Conservation (phyloP, 1,140 invertebrate species). For the Nephotettix cincticeps region DNA sequence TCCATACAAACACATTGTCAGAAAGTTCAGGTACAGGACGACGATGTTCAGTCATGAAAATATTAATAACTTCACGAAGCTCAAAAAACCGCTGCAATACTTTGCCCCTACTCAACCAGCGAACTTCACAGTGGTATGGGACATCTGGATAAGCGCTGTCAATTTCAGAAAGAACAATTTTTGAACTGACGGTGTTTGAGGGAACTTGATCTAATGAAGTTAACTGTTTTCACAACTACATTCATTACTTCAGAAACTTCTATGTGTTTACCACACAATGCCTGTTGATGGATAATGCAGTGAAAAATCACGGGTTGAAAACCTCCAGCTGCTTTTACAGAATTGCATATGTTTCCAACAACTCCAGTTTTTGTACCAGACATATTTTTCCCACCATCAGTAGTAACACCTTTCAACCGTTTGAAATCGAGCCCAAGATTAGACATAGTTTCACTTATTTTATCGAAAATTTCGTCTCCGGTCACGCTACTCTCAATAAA, state of each 20-base stretch:
- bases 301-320: conserved; percentile 38
- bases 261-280: conserved; percentile 39
- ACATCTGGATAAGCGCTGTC: conserved; percentile 42
- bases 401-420: conserved; percentile 39
- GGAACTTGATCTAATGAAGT: conserved; percentile 43
- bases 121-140: too few relatives aligned
- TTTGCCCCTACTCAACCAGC: conserved; percentile 42
- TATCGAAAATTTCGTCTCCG: conserved; percentile 40
- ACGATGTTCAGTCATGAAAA: background rate
- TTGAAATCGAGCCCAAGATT: conserved; percentile 35
- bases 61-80: background rate
- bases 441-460: conserved; percentile 35
- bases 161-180: conserved; percentile 42
- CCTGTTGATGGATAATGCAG: conserved; percentile 45
- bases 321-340: conserved; percentile 28
- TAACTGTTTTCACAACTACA: conserved; percentile 42
- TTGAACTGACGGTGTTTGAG: conserved; percentile 44
- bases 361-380: conserved; percentile 39
- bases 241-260: conserved; percentile 43
- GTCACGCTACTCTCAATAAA: conserved; percentile 41
- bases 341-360: conserved; percentile 38
- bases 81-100: conserved; percentile 34
- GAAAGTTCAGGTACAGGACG: conserved; percentile 33
- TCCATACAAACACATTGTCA: conserved; percentile 28
- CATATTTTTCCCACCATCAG: conserved; percentile 45